phyloP scores from a whole-genome alignment of 64 coral and sea anemone species.

The Trachythela sp. region DNA sequence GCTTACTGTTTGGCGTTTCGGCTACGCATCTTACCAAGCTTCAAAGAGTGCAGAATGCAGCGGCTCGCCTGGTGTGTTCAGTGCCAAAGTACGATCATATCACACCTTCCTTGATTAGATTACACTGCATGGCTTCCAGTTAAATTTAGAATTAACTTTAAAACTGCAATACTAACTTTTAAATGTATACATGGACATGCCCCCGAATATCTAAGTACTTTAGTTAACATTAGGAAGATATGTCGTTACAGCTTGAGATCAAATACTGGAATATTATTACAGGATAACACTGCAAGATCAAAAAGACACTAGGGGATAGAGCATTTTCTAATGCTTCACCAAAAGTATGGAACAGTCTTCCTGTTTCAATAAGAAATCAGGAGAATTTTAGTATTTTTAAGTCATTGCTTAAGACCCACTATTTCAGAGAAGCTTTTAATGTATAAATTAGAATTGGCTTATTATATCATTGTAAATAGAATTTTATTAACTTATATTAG shows the following conservation, averaged over 20 bases:
- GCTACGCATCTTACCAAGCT: conserved; percentile 19
- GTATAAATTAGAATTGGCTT: not conserved
- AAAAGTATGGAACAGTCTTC: not conserved
- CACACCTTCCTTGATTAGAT: conserved; percentile 22
- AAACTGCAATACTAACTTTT: not conserved
- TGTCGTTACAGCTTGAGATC: not conserved
- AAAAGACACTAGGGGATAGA: not conserved
- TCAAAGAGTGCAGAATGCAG: conserved; percentile 30
- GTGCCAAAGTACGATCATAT: conserved; percentile 16
- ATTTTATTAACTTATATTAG: too few species aligned
- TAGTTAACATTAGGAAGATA: not conserved
- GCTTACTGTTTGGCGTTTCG: conserved; percentile 33
- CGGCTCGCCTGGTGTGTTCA: conserved; percentile 12
- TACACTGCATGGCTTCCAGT: not conserved
- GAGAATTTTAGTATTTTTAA: not conserved
- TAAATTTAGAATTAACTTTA: not conserved
- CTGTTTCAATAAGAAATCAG: not conserved
- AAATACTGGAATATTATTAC: not conserved
- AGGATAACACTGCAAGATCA: not conserved
- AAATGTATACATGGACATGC: not conserved
- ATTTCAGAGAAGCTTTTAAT: not conserved
- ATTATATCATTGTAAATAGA: too few species aligned
- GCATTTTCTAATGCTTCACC: not conserved
- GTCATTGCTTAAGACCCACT: not conserved
- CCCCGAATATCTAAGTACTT: not conserved